A percentile compares a stretch with the other conserved stretches of the same genome.
Conservation (phyloP, 2,797 vertebrate species). For the Gadopsis bispinosus region DNA sequence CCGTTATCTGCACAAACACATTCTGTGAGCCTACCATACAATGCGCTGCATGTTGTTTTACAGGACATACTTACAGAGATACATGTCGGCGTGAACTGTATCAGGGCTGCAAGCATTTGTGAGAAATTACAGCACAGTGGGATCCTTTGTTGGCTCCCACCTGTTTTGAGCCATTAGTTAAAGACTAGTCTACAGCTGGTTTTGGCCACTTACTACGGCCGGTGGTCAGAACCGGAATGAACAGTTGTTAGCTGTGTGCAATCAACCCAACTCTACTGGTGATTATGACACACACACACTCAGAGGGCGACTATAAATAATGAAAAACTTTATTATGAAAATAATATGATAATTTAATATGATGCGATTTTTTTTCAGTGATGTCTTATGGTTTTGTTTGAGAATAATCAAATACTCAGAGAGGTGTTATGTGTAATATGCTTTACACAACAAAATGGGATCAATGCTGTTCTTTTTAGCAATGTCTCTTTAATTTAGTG, state of each 20-base stretch:
- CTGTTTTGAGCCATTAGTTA: conserved; percentile 78
- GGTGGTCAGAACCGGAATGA: conserved; percentile 65
- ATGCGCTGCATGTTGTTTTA: background rate
- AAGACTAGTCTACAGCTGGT: conserved; percentile 70
- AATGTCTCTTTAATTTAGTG: background rate
- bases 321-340: background rate
- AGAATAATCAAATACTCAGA: background rate
- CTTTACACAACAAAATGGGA: background rate
- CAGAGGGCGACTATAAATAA: background rate
- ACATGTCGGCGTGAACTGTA: conserved; percentile 38
- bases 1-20: conserved; percentile 1
- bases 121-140: conserved; percentile 76
- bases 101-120: conserved; percentile 67
- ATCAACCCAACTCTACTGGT: conserved; percentile 17
- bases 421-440: background rate
- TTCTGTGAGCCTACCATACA: background rate
- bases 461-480: background rate
- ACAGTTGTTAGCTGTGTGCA: conserved; percentile 56
- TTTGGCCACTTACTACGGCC: conserved; percentile 74
- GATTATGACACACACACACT: conserved; percentile 35
- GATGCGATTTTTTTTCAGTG: background rate
- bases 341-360: background rate
- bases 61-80: conserved; percentile 15
- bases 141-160: conserved; percentile 83
- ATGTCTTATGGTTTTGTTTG: background rate